Evolutionary conservation across 92 coral and sea anemone species (phyloP), one percentile per base, ranked within the genome.

Genomic region (Zoanthus solanderi): DNA sequence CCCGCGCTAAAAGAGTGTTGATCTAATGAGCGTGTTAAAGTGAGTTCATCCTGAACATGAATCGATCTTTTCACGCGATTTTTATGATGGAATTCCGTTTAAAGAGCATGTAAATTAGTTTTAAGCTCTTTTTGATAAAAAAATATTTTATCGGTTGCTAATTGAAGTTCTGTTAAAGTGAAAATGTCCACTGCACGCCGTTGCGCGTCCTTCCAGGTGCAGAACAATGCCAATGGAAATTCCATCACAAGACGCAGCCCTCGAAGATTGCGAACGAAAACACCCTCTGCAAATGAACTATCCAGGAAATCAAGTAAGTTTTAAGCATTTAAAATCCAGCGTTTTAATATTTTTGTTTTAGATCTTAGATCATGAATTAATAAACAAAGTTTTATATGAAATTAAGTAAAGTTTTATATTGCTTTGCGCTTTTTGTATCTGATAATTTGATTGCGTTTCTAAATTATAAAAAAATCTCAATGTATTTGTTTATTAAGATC

Each of bases 231-330:
- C 54, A 87, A 75, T 84, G 79, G 89, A 71, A 71, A 75, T 61
- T 88, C 87, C 32, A 37, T 4, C 42, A 75, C 84, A 5, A 94
- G 97, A 85, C 96, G 95, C 57, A 95, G 98, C 48, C 98, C 98
- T n/a, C 92, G 95, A 56, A 75, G 91, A 53, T 89, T 88, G 31
- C 92, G 99, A 76, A 94, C 98, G n/a, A 97, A 97, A 79, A 97
- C 99, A 54, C 99, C 99, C 5, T 97, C 98, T 13, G 92, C 91
- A 63, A 95, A 97, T 87, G 99, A 97, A 72, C 93, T 95, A 14
- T 92, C 95, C 76, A 97, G 91, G 87, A 95, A 95, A 92, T 92
- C 23, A 53, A 95, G 99, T 97, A 87, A 95, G 99, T 96, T 54
- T 15, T 9, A 28, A 17, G 17, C 13, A 58, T 17, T n/a, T 67